Conservation (phyloP, 2,797 vertebrate species). For the Mus caroli region DNA sequence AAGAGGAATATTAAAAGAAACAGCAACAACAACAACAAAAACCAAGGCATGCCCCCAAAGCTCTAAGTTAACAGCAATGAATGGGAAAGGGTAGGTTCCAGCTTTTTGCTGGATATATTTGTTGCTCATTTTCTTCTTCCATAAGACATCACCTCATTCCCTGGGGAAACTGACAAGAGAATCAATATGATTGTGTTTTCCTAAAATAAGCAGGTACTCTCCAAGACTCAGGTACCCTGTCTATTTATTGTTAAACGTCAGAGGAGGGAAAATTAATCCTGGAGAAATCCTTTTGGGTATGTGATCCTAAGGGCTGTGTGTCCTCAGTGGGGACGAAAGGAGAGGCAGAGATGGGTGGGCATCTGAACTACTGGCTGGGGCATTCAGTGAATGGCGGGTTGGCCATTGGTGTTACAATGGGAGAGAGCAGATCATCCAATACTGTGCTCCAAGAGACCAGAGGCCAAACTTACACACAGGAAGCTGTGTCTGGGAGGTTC, state of each 20-base stretch:
- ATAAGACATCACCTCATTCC: neutral
- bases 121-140: neutral
- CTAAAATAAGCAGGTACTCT: neutral
- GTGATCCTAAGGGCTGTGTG: neutral
- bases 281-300: neutral
- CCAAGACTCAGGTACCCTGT: neutral
- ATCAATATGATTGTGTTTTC: neutral
- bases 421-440: neutral
- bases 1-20: neutral
- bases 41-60: neutral
- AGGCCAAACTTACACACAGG: neutral
- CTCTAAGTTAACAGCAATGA: neutral
- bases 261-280: neutral
- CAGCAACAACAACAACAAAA: neutral
- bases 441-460: neutral
- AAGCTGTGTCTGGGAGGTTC: neutral
- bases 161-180: neutral
- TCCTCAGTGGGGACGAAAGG: neutral
- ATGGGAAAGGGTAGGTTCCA: neutral
- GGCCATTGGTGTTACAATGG: neutral
- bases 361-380: neutral
- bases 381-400: neutral
- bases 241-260: neutral
- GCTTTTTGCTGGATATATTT: constrained; percentile 12
- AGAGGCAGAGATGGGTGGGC: neutral